Evolutionary conservation across 2,888 invertebrate species (phyloP).

Genomic region (Aporophyla lueneburgensis): DNA sequence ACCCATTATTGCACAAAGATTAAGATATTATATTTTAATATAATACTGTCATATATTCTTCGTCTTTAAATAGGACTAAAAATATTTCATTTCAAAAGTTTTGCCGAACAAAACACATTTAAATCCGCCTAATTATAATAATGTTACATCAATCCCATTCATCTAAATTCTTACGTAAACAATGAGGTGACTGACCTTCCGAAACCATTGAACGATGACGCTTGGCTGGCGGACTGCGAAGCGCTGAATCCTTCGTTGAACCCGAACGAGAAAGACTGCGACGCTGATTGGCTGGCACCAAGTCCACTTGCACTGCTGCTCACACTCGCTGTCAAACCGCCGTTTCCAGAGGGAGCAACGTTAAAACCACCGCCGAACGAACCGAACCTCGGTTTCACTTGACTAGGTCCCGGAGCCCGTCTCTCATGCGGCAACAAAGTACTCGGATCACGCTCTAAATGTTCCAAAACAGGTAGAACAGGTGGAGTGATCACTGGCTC

Average conservation of each 20-base stretch:
- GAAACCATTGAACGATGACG: conserved; percentile 87
- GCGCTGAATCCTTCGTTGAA: conserved; percentile 88
- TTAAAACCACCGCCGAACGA: conserved; percentile 83
- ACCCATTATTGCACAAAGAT: background rate
- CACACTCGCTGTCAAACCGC: conserved; percentile 85
- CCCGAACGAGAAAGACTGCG: conserved; percentile 88
- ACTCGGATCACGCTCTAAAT: conserved; percentile 88
- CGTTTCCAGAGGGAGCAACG: conserved; percentile 83
- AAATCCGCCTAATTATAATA: background rate
- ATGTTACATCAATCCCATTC: background rate
- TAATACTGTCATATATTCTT: no score
- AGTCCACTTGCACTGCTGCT: conserved; percentile 85
- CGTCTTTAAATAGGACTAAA: background rate
- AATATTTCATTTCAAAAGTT: background rate
- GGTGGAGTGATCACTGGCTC: conserved; percentile 88
- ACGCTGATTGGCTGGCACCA: conserved; percentile 86
- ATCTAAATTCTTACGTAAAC: conserved; percentile 29
- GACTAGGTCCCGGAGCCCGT: conserved; percentile 53
- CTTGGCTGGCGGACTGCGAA: conserved; percentile 88
- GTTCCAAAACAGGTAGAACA: conserved; percentile 87
- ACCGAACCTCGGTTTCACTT: conserved; percentile 82
- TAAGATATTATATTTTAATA: no score
- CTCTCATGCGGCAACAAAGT: conserved; percentile 84
- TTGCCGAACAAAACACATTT: background rate
- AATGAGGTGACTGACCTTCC: conserved; percentile 82